phyloP scores from a whole-genome alignment of 92 coral and sea anemone species.

The Phenganax subtilis region DNA sequence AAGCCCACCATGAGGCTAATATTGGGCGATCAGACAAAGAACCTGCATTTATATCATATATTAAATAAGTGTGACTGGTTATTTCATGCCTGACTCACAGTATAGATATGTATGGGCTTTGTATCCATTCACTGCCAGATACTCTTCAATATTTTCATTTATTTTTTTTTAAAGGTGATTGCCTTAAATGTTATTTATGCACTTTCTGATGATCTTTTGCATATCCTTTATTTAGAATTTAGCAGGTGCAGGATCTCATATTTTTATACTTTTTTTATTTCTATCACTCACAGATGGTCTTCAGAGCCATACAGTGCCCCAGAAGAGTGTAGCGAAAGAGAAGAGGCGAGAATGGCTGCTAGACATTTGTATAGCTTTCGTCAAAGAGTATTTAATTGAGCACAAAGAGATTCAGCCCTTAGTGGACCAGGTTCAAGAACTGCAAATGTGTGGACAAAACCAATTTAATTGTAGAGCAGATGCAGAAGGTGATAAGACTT shows the following conservation, averaged over 20 bases:
- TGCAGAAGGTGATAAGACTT: conserved; percentile 12
- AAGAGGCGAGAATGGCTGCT: conserved; percentile 27
- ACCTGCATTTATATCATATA: too few relatives aligned
- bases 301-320: conserved; percentile 5
- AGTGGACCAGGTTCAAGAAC: conserved; percentile 25
- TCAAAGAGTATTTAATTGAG: not conserved
- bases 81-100: too few relatives aligned
- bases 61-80: too few relatives aligned
- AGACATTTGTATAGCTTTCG: conserved; percentile 14
- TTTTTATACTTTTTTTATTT: not conserved
- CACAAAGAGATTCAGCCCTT: conserved; percentile 20
- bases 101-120: too few relatives aligned
- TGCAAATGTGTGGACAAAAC: not conserved
- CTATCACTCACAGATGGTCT: not conserved
- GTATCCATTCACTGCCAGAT: too few relatives aligned
- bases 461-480: conserved; percentile 13
- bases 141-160: too few relatives aligned
- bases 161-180: not conserved
- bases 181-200: not conserved
- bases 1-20: too few relatives aligned
- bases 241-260: not conserved
- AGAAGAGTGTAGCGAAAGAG: conserved; percentile 5
- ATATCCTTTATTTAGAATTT: too few relatives aligned
- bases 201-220: too few relatives aligned
- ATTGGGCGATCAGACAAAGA: too few relatives aligned